Evolutionary conservation across 2,113 vertebrate species (phyloP), one percentile per base, ranked within the genome.

Genomic region (Megalops atlanticus): DNA sequence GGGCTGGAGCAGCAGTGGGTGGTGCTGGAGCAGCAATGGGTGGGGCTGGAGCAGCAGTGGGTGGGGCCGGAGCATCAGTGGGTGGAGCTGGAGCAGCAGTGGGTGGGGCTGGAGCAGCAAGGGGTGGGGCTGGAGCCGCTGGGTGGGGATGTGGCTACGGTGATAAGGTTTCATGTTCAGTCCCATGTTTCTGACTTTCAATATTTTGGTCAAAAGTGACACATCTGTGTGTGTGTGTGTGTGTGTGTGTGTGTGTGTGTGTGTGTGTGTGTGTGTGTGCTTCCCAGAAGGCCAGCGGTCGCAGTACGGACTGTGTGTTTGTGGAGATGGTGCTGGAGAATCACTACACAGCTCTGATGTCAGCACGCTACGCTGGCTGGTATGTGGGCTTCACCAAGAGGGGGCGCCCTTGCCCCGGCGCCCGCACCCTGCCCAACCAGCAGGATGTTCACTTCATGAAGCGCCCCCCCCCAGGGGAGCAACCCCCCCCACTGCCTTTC

Each of bases 391-490:
- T 96, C 92, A 96, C 95, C 84, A 96, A 96, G 92, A 96, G 94
- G 88, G 96, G 96, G 40, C 92, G 95, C 70, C 95, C 96, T 0
- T 89, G 96, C 33, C 95, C 95, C 85, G 96, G 96, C 71, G 94
- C 95, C 58, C 95, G 95, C 88, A 96, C 96, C 27, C 92, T 94
- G 69, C 94, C 96, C 85, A 96, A 96, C 85, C 96, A 96, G 88
- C 94, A 96, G 87, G 96, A 96, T 0, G 96, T 96, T 58, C 96
- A 96, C 91, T 96, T 96, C 90, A 96, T 96, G 96, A 96, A 96
- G 88, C 92, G 96, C 78, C 95, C 96, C 87, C 96, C 95, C 77
- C 95, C 95, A 84, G 95, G 95, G 10, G 85, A 86, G 77, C 93
- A 95, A 91, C 91, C 94, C 0, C 94, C 95, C 58, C 88, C 93